Evolutionary conservation across 1,140 invertebrate genomes (phyloP), one percentile per base, ranked within the genome.

Genomic region (Spodoptera litura): DNA sequence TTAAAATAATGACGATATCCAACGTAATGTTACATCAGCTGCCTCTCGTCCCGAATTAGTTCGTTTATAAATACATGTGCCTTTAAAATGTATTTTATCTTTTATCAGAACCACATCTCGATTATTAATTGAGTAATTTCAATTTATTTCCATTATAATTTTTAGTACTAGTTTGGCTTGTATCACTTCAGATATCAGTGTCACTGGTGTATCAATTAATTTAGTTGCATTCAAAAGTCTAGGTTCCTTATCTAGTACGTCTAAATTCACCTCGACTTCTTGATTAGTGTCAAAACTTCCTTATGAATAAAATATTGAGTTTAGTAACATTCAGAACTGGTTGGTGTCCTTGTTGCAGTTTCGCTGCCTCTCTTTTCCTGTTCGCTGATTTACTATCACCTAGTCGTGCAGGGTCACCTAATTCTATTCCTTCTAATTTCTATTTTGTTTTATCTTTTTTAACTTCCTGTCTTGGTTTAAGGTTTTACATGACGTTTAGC

Each of bases 341-440:
- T 73, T 44, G n/a, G 10, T 59, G 71, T 59, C 71, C 71, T 73
- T 59, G 71, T 38, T 59, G 31, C 55, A 51, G 66, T 73, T 61
- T 73, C n/a, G 20, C 71, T 25, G 25, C 71, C 71, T 58, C 66
- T 73, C 56, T 59, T 59, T 73, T 73, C 71, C 71, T 73, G 71
- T 55, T 73, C n/a, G 59, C 71, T 5, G 12, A 20, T n/a, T 59
- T 44, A 73, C 53, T 73, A 73, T 73, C 71, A 59, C 53, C 71
- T 59, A 59, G 56, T 49, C 11, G 31, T 15, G 35, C 71, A 73
- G 56, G 71, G 71, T 73, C 55, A 59, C 31, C 25, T 27, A 13
- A 70, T 9, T 51, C 71, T 59, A 73, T 73, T 59, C n/a, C 35
- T 51, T 59, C 35, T 58, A 59, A 59, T 58, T 13, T 59, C n/a